phyloP scores from a whole-genome alignment of 2,888 invertebrate genomes.

The Drosophila fulvimacula region DNA sequence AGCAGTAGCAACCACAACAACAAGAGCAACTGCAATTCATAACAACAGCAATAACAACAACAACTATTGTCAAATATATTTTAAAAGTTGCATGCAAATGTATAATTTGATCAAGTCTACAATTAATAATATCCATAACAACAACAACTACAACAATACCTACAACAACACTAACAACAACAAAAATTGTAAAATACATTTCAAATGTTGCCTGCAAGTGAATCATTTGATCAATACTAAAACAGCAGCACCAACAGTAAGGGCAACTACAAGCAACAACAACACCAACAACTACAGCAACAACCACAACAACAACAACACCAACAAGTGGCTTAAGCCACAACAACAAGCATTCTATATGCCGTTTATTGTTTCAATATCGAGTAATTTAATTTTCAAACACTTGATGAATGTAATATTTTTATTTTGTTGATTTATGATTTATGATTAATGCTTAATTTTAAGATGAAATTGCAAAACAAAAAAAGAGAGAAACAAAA shows the following conservation, averaged over 20 bases:
- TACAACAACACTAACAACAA: conserved; percentile 13
- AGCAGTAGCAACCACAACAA: conserved; percentile 22
- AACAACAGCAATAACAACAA: conserved; percentile 23
- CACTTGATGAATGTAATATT: conserved; percentile 73
- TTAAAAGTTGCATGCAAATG: background rate
- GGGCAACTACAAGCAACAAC: conserved; percentile 1
- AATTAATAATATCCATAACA: background rate
- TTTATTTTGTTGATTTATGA: conserved; percentile 77
- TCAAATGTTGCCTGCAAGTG: background rate
- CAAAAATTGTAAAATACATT: conserved; percentile 5
- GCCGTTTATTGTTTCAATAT: conserved; percentile 65
- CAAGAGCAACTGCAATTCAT: conserved; percentile 19
- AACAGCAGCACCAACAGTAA: background rate
- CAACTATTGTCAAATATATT: conserved; percentile 16
- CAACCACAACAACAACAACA: conserved; percentile 2
- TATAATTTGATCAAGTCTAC: background rate
- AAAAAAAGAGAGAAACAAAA: conserved; percentile 21
- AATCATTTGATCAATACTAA: background rate
- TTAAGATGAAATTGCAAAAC: conserved; percentile 46
- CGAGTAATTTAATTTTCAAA: conserved; percentile 61
- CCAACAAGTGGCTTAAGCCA: conserved; percentile 15
- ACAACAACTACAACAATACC: conserved; percentile 13
- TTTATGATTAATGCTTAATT: conserved; percentile 71
- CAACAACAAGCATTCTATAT: conserved; percentile 18
- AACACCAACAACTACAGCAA: background rate